Evolutionary conservation across 2,888 invertebrate species (phyloP).

Genomic region (Thymelicus sylvestris): DNA sequence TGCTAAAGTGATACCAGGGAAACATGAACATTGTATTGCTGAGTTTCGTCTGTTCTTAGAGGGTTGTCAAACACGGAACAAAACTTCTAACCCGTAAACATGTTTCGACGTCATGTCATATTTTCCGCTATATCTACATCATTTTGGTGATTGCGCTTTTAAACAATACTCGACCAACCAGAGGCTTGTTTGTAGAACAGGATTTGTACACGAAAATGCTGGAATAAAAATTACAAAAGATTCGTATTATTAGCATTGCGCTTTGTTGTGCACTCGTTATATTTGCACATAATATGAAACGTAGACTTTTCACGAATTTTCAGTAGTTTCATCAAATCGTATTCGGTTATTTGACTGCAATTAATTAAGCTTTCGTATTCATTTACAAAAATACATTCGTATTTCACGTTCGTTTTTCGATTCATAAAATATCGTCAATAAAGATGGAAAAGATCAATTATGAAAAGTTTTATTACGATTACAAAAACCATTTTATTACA

Average conservation of each 20-base stretch:
- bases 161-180: constrained; percentile 42
- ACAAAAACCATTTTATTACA: too few relatives aligned
- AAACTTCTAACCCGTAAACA: constrained; percentile 57
- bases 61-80: constrained; percentile 50
- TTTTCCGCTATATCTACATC: constrained; percentile 50
- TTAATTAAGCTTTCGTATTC: constrained; percentile 21
- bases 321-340: constrained; percentile 25
- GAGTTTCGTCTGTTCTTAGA: constrained; percentile 48
- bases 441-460: too few relatives aligned
- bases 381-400: not conserved
- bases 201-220: constrained; percentile 23
- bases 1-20: constrained; percentile 25
- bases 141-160: constrained; percentile 47
- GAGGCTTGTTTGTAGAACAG: constrained; percentile 33
- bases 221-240: constrained; percentile 37
- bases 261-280: constrained; percentile 28
- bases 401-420: not conserved
- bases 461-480: too few relatives aligned
- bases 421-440: too few relatives aligned
- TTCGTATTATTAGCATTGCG: constrained; percentile 29
- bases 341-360: constrained; percentile 25
- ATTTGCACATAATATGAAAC: constrained; percentile 24
- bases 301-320: constrained; percentile 15
- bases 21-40: constrained; percentile 45
- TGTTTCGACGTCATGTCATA: constrained; percentile 54